Evolutionary conservation across 2,113 vertebrate genomes (phyloP).

Genomic region (Agelaius phoeniceus): DNA sequence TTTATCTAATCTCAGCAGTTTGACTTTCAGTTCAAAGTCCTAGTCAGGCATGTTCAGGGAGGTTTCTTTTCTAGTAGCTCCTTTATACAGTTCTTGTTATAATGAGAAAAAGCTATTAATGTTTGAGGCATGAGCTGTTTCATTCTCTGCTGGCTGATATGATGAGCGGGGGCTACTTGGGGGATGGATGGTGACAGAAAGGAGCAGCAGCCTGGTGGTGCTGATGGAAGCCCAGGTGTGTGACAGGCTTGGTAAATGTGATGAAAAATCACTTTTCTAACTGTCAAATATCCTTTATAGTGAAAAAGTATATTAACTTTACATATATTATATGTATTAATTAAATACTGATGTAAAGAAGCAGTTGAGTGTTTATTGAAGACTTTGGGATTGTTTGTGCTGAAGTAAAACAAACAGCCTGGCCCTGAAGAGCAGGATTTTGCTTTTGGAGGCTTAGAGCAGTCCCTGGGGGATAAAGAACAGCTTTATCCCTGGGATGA

Average conservation of each 20-base stretch:
- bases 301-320: background rate
- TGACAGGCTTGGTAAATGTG: background rate
- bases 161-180: accelerated
- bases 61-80: background rate
- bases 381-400: accelerated
- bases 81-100: background rate
- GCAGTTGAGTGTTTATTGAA: background rate
- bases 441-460: background rate
- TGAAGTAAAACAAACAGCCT: background rate
- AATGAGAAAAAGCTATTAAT: background rate
- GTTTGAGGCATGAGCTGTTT: background rate
- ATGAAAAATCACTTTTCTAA: background rate
- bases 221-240: background rate
- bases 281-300: background rate
- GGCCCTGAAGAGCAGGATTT: background rate
- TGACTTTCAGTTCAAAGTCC: background rate
- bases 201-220: accelerated
- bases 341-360: background rate
- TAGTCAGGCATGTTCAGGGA: background rate
- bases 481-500: background rate
- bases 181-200: accelerated
- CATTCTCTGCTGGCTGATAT: background rate
- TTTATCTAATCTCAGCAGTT: background rate
- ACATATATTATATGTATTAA: too few relatives aligned
- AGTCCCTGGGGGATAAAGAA: background rate